A percentile compares a stretch with the other conserved stretches of the same genome.
phyloP scores from a whole-genome alignment of 1,140 invertebrate species.

The Lineus longissimus region DNA sequence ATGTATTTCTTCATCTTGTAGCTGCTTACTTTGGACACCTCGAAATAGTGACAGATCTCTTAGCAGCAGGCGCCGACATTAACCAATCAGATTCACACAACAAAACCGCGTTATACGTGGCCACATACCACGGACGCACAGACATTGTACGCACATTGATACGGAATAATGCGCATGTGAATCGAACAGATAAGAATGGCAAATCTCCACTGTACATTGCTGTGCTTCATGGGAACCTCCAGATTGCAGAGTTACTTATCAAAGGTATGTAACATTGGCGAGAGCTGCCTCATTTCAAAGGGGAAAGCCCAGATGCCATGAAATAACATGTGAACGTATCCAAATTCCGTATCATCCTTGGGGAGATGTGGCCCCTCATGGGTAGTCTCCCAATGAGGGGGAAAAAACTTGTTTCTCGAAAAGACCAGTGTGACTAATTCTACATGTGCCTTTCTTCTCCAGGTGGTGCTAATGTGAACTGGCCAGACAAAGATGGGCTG shows the following conservation, averaged over 20 bases:
- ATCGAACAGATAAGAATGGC: neutral
- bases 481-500: conserved; percentile 16
- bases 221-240: neutral
- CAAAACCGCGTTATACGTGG: conserved; percentile 16
- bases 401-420: no score
- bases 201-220: conserved; percentile 5
- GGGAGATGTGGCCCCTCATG: no score
- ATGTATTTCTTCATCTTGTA: neutral
- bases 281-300: no score
- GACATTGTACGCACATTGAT: neutral
- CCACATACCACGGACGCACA: conserved; percentile 3
- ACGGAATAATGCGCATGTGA: neutral
- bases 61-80: conserved; percentile 10
- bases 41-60: conserved; percentile 13
- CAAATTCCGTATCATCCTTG: no score
- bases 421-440: no score
- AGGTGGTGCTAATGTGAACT: conserved; percentile 6
- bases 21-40: conserved; percentile 18
- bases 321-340: no score
- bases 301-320: no score
- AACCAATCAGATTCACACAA: conserved; percentile 17
- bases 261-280: neutral
- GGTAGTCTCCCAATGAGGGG: no score
- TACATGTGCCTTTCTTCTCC: no score
- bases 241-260: neutral